Conservation (phyloP, 2,888 invertebrate species). For the Tachina fera region DNA sequence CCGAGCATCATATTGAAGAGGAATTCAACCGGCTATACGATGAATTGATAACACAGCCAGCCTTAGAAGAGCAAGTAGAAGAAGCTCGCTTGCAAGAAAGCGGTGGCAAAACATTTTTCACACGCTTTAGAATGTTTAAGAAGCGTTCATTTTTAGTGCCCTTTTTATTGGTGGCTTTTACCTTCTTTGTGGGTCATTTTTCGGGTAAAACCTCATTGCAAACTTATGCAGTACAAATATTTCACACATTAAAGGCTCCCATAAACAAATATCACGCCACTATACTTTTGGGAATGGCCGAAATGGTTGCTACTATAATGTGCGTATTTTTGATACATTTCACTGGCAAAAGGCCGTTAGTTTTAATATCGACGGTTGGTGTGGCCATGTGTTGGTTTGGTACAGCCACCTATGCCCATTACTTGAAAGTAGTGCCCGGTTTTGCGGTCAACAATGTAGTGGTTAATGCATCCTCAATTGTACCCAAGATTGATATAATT, state of each 20-base stretch:
- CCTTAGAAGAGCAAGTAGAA: slow-evolving; percentile 76
- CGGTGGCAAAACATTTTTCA: slow-evolving; percentile 71
- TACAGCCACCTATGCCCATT: slow-evolving; percentile 82
- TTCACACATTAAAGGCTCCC: slow-evolving; percentile 88
- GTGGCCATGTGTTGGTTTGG: slow-evolving; percentile 86
- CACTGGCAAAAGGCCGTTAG: slow-evolving; percentile 88
- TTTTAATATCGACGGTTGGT: slow-evolving; percentile 87
- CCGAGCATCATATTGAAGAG: slow-evolving; percentile 85
- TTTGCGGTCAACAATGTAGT: slow-evolving; percentile 82
- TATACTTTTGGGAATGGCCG: slow-evolving; percentile 87
- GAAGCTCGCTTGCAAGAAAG: slow-evolving; percentile 54
- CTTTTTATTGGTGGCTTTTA: slow-evolving; percentile 86
- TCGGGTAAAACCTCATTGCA: slow-evolving; percentile 90
- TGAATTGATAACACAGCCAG: slow-evolving; percentile 79
- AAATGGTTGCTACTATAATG: slow-evolving; percentile 87
- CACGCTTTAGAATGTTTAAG: slow-evolving; percentile 83
- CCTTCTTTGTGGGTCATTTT: slow-evolving; percentile 90
- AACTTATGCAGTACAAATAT: slow-evolving; percentile 90
- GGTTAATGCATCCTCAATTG: slow-evolving; percentile 79
- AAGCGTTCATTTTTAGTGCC: slow-evolving; percentile 88
- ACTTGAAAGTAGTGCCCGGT: slow-evolving; percentile 81
- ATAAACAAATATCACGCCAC: slow-evolving; percentile 91
- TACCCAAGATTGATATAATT: slow-evolving; percentile 79
- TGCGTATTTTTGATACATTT: slow-evolving; percentile 88
- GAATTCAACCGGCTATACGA: slow-evolving; percentile 82